A percentile compares a stretch with the other conserved stretches of the same genome.
phyloP scores from a whole-genome alignment of 2,888 invertebrate species.

The Heliconius cydno region DNA sequence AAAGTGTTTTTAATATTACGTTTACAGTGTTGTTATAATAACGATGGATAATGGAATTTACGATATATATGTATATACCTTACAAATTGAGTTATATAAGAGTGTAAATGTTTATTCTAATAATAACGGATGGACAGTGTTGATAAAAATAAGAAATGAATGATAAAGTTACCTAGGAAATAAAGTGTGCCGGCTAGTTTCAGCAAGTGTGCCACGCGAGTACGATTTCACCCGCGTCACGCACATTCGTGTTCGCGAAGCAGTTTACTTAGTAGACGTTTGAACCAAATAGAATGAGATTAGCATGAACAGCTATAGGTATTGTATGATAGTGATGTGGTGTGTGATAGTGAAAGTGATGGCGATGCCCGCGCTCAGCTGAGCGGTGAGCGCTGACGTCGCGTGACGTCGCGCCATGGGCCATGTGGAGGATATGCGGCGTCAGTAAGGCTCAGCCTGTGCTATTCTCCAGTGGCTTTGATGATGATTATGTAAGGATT shows the following conservation, averaged over 20 bases:
- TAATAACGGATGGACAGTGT: background rate
- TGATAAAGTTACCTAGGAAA: slow-evolving; percentile 45
- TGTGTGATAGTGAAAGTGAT: slow-evolving; percentile 72
- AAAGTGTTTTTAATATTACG: background rate
- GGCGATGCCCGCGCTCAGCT: slow-evolving; percentile 72
- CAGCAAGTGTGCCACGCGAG: slow-evolving; percentile 69
- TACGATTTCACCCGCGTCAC: slow-evolving; percentile 79
- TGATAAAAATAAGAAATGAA: background rate
- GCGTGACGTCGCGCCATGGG: slow-evolving; percentile 75
- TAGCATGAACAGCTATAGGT: slow-evolving; percentile 58
- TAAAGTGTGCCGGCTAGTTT: slow-evolving; percentile 65
- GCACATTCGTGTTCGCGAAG: slow-evolving; percentile 70
- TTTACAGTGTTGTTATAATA: slow-evolving; percentile 4
- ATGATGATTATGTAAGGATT: slow-evolving; percentile 77
- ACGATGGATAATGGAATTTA: background rate
- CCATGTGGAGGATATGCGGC: slow-evolving; percentile 82
- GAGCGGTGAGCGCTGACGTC: slow-evolving; percentile 61
- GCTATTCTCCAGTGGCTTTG: slow-evolving; percentile 65
- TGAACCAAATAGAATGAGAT: slow-evolving; percentile 68
- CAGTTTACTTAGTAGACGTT: slow-evolving; percentile 62
- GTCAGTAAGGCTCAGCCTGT: slow-evolving; percentile 78
- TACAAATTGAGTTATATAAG: background rate
- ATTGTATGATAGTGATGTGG: slow-evolving; percentile 38
- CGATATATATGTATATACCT: background rate
- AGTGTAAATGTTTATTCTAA: background rate